phyloP scores from a whole-genome alignment of 92 coral and sea anemone genomes.

The Chrysogorgia sp. region DNA sequence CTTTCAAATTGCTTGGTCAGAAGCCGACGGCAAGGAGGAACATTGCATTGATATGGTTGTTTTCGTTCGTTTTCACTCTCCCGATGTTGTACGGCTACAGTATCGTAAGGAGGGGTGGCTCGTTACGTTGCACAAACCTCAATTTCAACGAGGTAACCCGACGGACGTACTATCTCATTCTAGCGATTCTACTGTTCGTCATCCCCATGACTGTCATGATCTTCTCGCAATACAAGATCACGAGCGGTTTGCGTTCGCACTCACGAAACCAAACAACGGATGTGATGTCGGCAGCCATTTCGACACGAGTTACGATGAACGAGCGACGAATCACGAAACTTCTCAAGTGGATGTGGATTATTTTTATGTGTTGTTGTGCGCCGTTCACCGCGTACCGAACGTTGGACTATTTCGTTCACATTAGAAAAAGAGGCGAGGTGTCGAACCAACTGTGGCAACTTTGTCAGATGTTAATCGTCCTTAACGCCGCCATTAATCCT shows the following conservation, averaged over 20 bases:
- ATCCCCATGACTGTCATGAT: constrained; percentile 69
- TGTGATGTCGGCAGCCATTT: neutral
- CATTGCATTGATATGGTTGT: constrained; percentile 65
- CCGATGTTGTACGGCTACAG: constrained; percentile 83
- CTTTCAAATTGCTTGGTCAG: constrained; percentile 65
- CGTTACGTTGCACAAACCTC: constrained; percentile 67
- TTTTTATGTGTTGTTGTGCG: constrained; percentile 17
- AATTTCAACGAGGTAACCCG: constrained; percentile 74
- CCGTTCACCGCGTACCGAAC: constrained; percentile 26
- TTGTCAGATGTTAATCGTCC: neutral
- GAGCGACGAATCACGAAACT: constrained; percentile 15
- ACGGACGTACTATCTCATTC: constrained; percentile 80
- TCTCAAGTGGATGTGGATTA: constrained; percentile 11
- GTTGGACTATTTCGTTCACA: neutral
- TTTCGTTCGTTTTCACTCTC: constrained; percentile 57
- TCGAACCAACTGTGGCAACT: constrained; percentile 21
- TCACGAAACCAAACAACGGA: neutral
- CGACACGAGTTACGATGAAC: neutral
- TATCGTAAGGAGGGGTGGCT: constrained; percentile 47
- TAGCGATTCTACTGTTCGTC: constrained; percentile 72
- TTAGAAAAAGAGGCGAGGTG: neutral
- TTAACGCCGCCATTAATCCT: constrained; percentile 22
- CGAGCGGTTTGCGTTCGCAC: constrained; percentile 45
- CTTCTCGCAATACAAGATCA: constrained; percentile 69
- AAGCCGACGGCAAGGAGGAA: constrained; percentile 55